A percentile compares a stretch with the other conserved stretches of the same genome.
These are phyloP conservation scores for Sclerodermus sp. DNA, from an alignment of 2,888 invertebrate genomes.

Conservation along the genomic window DNA sequence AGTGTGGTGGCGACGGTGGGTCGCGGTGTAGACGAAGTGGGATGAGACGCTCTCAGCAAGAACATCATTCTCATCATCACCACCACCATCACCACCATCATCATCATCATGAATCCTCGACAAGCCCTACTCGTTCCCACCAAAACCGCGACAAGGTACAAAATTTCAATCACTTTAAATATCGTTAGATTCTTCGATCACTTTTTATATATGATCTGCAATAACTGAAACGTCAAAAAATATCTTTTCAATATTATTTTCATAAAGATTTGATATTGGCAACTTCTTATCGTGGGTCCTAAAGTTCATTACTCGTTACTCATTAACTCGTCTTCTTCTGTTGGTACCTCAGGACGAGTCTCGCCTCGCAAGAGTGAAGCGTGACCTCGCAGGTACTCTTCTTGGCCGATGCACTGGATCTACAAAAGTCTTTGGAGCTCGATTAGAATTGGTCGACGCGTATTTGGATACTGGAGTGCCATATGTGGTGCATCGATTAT, in stretches of 20 bases:
- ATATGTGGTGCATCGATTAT: slow-evolving; percentile 55
- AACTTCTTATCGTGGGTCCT: too few relatives aligned
- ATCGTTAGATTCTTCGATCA: too few relatives aligned
- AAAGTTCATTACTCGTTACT: too few relatives aligned
- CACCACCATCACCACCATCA: slow-evolving; percentile 26
- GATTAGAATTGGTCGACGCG: slow-evolving; percentile 48
- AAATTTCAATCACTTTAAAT: not conserved
- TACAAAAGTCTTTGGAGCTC: slow-evolving; percentile 48
- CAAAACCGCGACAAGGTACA: slow-evolving; percentile 47
- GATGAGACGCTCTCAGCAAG: slow-evolving; percentile 57
- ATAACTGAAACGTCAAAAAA: too few relatives aligned
- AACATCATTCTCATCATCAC: slow-evolving; percentile 42
- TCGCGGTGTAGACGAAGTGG: slow-evolving; percentile 57
- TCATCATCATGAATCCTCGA: slow-evolving; percentile 42
- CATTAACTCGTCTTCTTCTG: too few relatives aligned
- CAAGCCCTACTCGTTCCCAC: slow-evolving; percentile 44
- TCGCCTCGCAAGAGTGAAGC: slow-evolving; percentile 52
- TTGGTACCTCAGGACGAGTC: slow-evolving; percentile 48
- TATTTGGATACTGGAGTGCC: slow-evolving; percentile 55
- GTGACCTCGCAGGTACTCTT: slow-evolving; percentile 49
- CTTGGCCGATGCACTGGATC: slow-evolving; percentile 41
- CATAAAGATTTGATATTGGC: not conserved
- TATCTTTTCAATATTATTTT: too few relatives aligned
- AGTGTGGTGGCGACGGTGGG: slow-evolving; percentile 58
- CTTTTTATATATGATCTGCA: too few relatives aligned